These are phyloP conservation scores for Anomalospiza imberbis DNA, from an alignment of 2,797 vertebrate genomes.

Conservation along the genomic window DNA sequence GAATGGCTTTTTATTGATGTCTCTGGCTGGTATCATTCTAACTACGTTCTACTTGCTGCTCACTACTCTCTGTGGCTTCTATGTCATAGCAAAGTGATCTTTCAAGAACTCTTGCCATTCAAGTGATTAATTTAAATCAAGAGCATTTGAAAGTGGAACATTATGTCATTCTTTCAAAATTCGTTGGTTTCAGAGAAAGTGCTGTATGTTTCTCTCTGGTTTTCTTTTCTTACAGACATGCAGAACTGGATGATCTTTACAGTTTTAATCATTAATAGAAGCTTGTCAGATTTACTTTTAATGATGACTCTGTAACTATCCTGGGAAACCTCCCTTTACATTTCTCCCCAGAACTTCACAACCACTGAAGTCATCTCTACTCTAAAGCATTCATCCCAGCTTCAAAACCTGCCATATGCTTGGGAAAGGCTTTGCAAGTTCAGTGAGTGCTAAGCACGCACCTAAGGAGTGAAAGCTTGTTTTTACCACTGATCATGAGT, in stretches of 20 bases:
- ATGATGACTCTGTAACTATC: conserved; percentile 13
- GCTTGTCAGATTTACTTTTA: conserved; percentile 29
- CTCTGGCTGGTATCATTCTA: conserved; percentile 14
- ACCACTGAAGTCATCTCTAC: background rate
- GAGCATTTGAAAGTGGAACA: conserved; percentile 2
- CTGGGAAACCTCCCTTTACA: background rate
- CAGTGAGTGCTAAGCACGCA: background rate
- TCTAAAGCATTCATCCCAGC: background rate
- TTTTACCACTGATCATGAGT: background rate
- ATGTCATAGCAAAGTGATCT: conserved; percentile 44
- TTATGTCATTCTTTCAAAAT: conserved; percentile 16
- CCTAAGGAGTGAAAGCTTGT: background rate
- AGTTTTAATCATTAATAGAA: conserved; percentile 33
- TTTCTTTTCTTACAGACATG: background rate
- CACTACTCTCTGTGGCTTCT: background rate
- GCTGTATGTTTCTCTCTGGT: background rate
- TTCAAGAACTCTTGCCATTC: conserved; percentile 49
- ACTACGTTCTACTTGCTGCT: conserved; percentile 33
- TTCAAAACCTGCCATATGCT: background rate
- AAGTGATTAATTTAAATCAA: conserved; percentile 46
- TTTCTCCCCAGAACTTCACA: background rate
- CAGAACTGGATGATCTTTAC: background rate
- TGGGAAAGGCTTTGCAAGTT: background rate
- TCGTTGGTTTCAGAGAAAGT: background rate
- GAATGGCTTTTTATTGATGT: conserved; percentile 46